These are phyloP conservation scores for Procapra przewalskii DNA, from an alignment of 2,113 vertebrate genomes.

Conservation along the genomic window DNA sequence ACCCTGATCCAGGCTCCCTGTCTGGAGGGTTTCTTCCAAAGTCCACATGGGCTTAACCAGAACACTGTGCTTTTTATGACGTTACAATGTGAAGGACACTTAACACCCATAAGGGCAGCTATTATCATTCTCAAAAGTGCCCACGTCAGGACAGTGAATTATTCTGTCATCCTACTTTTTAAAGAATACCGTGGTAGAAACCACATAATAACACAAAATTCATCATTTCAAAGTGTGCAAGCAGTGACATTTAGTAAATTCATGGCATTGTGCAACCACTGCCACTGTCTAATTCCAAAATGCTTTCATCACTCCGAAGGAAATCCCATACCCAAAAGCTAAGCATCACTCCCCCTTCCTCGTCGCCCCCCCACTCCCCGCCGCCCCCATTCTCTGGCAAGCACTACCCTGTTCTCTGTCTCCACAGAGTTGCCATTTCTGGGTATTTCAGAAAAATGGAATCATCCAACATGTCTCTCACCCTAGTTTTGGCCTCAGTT, in stretches of 20 bases:
- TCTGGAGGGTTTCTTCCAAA: not conserved
- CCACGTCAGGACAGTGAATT: not conserved
- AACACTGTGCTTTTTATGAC: not conserved
- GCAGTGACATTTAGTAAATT: not conserved
- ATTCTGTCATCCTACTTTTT: not conserved
- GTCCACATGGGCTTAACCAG: not conserved
- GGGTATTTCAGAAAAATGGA: not conserved
- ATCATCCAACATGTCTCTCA: not conserved
- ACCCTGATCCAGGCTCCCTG: not conserved
- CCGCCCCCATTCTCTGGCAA: not conserved
- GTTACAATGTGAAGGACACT: not conserved
- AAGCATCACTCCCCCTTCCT: not conserved
- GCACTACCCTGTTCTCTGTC: not conserved
- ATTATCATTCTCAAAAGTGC: not conserved
- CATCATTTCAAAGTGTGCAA: not conserved
- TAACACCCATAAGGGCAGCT: not conserved
- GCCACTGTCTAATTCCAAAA: not conserved
- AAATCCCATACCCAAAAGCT: not conserved
- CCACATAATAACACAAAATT: not conserved
- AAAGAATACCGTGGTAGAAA: not conserved
- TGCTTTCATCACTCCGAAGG: not conserved
- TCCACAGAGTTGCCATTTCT: not conserved
- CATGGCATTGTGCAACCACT: not conserved
- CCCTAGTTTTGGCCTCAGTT: not conserved
- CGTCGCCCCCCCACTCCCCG: accelerated